Evolutionary conservation across 2,888 invertebrate species (phyloP).

Genomic region (Apotomis turbidana): DNA sequence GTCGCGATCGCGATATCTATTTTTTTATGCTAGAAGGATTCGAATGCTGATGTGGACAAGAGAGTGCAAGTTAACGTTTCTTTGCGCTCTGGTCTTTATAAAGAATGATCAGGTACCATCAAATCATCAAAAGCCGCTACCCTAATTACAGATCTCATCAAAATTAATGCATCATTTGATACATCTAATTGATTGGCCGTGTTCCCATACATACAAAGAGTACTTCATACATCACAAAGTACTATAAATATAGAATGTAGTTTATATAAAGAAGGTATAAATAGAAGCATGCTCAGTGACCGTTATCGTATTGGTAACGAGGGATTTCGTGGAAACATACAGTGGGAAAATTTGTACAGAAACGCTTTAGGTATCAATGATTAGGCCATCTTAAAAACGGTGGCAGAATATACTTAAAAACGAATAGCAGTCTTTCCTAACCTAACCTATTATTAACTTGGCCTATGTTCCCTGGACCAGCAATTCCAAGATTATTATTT

Average conservation of each 20-base stretch:
- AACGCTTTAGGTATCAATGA: neutral
- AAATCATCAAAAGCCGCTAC: conserved; percentile 4
- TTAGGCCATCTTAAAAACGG: too few species aligned
- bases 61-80: neutral
- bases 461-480: too few species aligned
- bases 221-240: neutral
- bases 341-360: neutral
- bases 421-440: too few species aligned
- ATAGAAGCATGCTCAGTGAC: conserved; percentile 35
- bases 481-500: too few species aligned
- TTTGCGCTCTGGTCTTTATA: neutral
- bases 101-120: neutral
- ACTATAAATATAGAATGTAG: conserved; percentile 34
- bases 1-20: too few species aligned
- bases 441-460: too few species aligned
- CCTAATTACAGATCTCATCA: conserved; percentile 38
- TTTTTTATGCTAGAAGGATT: too few species aligned
- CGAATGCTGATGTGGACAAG: too few species aligned
- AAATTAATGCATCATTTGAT: conserved; percentile 42
- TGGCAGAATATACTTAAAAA: too few species aligned
- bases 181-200: conserved; percentile 50
- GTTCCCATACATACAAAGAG: conserved; percentile 27
- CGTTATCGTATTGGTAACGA: conserved; percentile 42
- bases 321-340: conserved; percentile 30
- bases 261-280: conserved; percentile 32